A percentile compares a stretch with the other conserved stretches of the same genome.
phyloP scores from a whole-genome alignment of 2,797 vertebrate genomes.

The Caiman crocodilus region DNA sequence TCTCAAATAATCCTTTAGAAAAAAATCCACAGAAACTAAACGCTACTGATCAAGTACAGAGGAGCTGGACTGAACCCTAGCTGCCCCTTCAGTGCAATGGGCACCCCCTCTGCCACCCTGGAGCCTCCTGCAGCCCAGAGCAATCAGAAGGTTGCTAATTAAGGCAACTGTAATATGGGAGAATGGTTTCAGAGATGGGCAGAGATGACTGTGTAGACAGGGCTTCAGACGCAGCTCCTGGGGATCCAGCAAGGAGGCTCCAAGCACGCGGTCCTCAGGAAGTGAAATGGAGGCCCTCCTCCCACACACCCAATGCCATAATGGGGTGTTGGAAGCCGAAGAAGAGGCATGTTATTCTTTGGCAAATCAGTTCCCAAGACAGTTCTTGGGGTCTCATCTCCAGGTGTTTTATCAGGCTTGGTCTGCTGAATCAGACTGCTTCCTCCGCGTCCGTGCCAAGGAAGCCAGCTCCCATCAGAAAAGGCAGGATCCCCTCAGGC shows the following conservation, averaged over 20 bases:
- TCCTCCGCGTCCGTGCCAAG: no score
- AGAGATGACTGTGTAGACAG: background rate
- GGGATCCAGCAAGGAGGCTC: background rate
- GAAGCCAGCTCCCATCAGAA: constrained; percentile 69
- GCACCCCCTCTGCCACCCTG: background rate
- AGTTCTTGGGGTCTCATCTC: rapidly evolving
- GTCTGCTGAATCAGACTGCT: background rate
- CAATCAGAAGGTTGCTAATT: background rate
- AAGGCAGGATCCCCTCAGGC: constrained; percentile 81
- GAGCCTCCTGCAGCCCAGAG: no score
- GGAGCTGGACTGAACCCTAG: background rate
- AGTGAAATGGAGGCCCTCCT: background rate
- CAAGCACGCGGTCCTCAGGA: rapidly evolving
- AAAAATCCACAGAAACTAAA: background rate
- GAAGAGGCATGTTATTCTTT: background rate
- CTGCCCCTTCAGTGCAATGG: background rate
- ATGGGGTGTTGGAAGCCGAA: no score
- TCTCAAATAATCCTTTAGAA: rapidly evolving
- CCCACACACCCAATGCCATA: no score
- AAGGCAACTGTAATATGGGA: rapidly evolving
- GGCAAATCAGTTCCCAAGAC: background rate
- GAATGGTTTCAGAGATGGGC: rapidly evolving
- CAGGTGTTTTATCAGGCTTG: background rate
- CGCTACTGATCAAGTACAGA: background rate
- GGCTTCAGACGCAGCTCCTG: rapidly evolving